Conservation (phyloP, 2,113 vertebrate genomes). For the Pimephales promelas region DNA sequence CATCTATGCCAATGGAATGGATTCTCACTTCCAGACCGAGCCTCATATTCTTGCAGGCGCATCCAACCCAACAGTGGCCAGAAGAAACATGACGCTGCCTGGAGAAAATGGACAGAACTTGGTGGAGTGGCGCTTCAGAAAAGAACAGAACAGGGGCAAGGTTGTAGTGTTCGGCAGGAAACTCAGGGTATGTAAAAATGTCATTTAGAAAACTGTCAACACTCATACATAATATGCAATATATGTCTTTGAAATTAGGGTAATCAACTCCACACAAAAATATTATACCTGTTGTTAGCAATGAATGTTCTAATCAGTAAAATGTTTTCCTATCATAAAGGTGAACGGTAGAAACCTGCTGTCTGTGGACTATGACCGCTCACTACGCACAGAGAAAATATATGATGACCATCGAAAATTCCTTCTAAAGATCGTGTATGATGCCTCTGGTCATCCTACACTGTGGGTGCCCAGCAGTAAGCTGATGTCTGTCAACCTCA, state of each 20-base stretch:
- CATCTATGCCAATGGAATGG: conserved; percentile 93
- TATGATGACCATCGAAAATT: conserved; percentile 99
- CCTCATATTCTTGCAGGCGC: conserved; percentile 93
- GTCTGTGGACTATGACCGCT: conserved; percentile 96
- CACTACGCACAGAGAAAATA: conserved; percentile 93
- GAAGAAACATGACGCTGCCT: conserved; percentile 95
- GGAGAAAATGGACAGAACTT: conserved; percentile 95
- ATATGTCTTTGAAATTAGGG: conserved; percentile 54
- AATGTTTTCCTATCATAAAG: conserved; percentile 70
- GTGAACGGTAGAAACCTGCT: conserved; percentile 97
- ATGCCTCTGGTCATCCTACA: conserved; percentile 90
- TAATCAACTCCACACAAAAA: not conserved
- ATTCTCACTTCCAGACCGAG: conserved; percentile 94
- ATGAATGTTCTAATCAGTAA: not conserved
- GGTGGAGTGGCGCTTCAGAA: conserved; percentile 97
- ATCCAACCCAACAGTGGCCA: conserved; percentile 91
- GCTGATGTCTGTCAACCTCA: conserved; percentile 93
- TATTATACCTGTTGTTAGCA: not conserved
- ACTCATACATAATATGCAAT: conserved; percentile 68
- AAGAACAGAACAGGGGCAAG: conserved; percentile 93
- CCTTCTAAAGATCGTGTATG: conserved; percentile 92
- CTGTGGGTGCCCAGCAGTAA: conserved; percentile 98
- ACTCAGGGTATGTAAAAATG: conserved; percentile 82
- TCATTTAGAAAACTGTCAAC: not conserved
- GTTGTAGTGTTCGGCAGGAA: conserved; percentile 95